phyloP scores from a whole-genome alignment of 2,113 vertebrate genomes.

The Gasterosteus aculeatus region DNA sequence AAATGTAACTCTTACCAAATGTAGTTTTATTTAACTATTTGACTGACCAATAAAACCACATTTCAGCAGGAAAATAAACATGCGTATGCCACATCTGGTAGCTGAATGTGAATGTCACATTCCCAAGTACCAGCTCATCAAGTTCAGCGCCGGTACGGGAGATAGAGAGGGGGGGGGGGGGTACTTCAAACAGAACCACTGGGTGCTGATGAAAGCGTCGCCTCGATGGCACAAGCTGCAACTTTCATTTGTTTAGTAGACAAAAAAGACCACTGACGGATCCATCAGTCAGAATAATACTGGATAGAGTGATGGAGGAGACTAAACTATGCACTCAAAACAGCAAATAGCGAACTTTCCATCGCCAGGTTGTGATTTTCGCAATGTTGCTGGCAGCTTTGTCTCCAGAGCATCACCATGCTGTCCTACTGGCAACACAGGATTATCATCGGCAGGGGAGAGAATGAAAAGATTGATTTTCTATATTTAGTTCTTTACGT shows the following conservation, averaged over 20 bases:
- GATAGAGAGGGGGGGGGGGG: constrained; percentile 24
- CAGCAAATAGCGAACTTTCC: too few species aligned
- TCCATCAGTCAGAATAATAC: constrained; percentile 70
- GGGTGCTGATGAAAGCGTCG: constrained; percentile 62
- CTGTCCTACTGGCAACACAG: too few species aligned
- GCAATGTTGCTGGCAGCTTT: too few species aligned
- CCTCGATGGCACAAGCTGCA: constrained; percentile 43
- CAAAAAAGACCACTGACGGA: constrained; percentile 37
- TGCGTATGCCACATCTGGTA: constrained; percentile 38
- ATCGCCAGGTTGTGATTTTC: too few species aligned
- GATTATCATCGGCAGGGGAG: too few species aligned
- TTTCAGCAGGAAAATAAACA: constrained; percentile 41
- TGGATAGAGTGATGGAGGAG: constrained; percentile 51
- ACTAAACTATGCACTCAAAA: background rate
- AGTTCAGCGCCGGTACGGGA: constrained; percentile 44
- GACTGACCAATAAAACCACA: constrained; percentile 22
- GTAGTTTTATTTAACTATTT: constrained; percentile 16
- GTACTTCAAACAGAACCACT: constrained; percentile 47
- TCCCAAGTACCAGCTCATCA: constrained; percentile 63
- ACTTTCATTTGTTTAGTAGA: constrained; percentile 70
- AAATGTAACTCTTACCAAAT: background rate
- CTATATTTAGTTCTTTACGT: background rate
- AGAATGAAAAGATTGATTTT: too few species aligned
- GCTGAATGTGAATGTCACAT: constrained; percentile 66
- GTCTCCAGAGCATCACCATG: too few species aligned